phyloP scores from a whole-genome alignment of 2,113 vertebrate species.

The Tiliqua scincoides region DNA sequence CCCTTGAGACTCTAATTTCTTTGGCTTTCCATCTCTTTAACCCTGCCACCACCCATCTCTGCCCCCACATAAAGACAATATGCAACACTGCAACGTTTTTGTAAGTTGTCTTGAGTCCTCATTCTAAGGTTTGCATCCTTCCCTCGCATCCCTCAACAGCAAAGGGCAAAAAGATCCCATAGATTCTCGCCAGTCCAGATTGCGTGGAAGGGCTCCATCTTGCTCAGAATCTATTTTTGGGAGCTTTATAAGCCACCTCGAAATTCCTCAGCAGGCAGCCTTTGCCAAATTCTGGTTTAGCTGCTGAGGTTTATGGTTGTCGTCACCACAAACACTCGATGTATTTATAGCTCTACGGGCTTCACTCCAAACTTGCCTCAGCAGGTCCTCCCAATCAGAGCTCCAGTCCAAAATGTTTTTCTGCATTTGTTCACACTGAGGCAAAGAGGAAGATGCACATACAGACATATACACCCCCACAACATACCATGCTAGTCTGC shows the following conservation, averaged over 20 bases:
- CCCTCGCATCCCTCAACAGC: neutral
- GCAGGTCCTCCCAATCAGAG: conserved; percentile 7
- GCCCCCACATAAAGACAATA: neutral
- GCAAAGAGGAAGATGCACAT: neutral
- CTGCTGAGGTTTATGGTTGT: conserved; percentile 30
- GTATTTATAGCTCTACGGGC: conserved; percentile 28
- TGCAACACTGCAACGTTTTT: neutral
- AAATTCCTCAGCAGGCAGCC: conserved; percentile 11
- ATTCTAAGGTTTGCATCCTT: neutral
- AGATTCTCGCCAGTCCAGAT: conserved; percentile 1
- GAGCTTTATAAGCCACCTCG: conserved; percentile 27
- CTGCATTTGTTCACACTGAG: neutral
- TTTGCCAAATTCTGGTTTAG: conserved; percentile 37
- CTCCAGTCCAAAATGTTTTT: conserved; percentile 1
- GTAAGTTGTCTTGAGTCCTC: neutral
- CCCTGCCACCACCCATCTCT: neutral
- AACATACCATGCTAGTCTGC: neutral
- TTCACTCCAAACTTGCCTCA: neutral
- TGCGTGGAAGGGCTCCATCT: conserved; percentile 11
- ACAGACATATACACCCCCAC: neutral
- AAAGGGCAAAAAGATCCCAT: conserved; percentile 10
- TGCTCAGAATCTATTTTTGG: conserved; percentile 33
- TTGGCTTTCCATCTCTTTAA: neutral
- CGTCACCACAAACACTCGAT: conserved; percentile 24
- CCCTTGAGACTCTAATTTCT: neutral